Evolutionary conservation across 2,888 invertebrate species (phyloP), one percentile per base, ranked within the genome.

Genomic region (Lordiphosa andalusiaca): DNA sequence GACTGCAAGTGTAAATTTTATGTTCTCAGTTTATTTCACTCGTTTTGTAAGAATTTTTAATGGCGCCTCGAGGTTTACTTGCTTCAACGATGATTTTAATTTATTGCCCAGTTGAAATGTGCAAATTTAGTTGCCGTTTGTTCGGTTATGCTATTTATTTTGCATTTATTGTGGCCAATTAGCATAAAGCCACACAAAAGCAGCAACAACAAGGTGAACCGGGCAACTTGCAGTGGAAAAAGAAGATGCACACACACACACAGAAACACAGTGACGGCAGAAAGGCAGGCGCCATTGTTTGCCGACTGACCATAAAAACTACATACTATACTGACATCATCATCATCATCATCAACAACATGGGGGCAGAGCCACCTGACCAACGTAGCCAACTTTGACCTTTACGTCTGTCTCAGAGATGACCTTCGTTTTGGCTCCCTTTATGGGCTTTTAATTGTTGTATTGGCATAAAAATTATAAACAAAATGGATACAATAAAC

Each of bases 161-260:
- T 63, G 61, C 83, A 75, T 83, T 75, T 58, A 68, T 62, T 68
- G 66, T 44, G 52, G 73, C 49, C 71, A 71, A 83, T 83, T 83
- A 81, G 67, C 77, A 77, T 77, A 73, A 44, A 12, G 19, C 19
- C 39, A 53, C 23, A 42, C 41, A 44, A 36, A 40, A 7, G 30
- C 25, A 13, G 25, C 36, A 40, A 21, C 48, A 62, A n/a, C 54
- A 61, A 61, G 53, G 59, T 60, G 52, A 60, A 61, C 59, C n/a
- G 61, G 59, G 44, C 44, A 30, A 52, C 39, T 60, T 60, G 59
- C 59, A 60, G 33, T 60, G 30, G 30, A 30, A 58, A 58, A 57
- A 51, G 61, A 61, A 59, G 60, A 60, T 60, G 60, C 60, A 25
- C 25, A 25, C 7, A 19, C 19, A n/a, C n/a, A n/a, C n/a, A n/a